A percentile compares a stretch with the other conserved stretches of the same genome.
phyloP scores from a whole-genome alignment of 2,888 invertebrate species.

The Ctena decussata region DNA sequence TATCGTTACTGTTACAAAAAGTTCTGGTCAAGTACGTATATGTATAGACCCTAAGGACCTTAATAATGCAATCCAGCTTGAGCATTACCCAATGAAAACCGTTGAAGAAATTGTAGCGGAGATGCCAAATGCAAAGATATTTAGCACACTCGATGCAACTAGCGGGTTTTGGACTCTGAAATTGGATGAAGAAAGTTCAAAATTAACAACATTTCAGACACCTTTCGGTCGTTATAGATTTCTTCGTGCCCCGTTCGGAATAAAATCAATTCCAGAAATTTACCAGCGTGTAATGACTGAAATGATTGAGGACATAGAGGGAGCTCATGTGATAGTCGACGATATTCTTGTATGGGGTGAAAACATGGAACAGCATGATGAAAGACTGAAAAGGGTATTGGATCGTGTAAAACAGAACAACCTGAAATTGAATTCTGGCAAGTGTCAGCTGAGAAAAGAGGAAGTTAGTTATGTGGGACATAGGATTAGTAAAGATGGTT shows the following conservation, averaged over 20 bases:
- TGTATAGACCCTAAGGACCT: constrained; percentile 67
- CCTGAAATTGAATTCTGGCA: constrained; percentile 26
- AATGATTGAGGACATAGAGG: constrained; percentile 26
- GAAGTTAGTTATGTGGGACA: constrained; percentile 59
- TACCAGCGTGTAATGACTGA: constrained; percentile 28
- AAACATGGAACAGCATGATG: constrained; percentile 29
- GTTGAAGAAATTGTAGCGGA: too few species aligned
- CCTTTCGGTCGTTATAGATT: constrained; percentile 46
- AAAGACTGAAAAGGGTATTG: constrained; percentile 18
- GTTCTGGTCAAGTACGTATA: constrained; percentile 24
- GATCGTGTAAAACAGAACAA: constrained; percentile 19
- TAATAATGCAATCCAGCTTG: constrained; percentile 49
- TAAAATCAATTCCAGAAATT: too few species aligned
- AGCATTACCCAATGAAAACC: constrained; percentile 59
- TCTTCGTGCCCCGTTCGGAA: neutral
- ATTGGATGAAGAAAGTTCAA: constrained; percentile 28
- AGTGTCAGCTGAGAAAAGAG: constrained; percentile 23
- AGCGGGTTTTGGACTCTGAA: too few species aligned
- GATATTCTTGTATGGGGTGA: constrained; percentile 47
- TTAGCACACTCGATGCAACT: too few species aligned
- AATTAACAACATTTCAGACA: constrained; percentile 47
- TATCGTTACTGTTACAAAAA: constrained; percentile 59
- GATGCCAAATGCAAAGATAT: too few species aligned
- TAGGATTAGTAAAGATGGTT: constrained; percentile 32
- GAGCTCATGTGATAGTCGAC: constrained; percentile 38